phyloP scores from a whole-genome alignment of 2,797 vertebrate genomes.

The Xenopus petersii region DNA sequence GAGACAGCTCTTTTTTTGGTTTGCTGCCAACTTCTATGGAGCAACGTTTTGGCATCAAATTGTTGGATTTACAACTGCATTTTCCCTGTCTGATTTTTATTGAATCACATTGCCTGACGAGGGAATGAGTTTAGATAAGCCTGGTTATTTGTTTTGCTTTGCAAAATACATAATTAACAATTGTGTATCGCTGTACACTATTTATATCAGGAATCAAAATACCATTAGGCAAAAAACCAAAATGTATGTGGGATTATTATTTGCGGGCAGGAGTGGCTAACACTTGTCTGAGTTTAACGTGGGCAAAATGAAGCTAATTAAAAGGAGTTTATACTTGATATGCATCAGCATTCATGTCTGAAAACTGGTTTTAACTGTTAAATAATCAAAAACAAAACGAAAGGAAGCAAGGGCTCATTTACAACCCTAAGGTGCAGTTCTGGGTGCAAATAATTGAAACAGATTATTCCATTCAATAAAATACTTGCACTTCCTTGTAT shows the following conservation, averaged over 20 bases:
- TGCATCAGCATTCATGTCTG: no score
- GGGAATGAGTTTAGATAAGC: slow-evolving; percentile 34
- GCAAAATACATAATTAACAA: slow-evolving; percentile 35
- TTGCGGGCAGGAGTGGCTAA: background rate
- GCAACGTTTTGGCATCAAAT: slow-evolving; percentile 43
- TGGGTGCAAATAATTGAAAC: no score
- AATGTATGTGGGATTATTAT: background rate
- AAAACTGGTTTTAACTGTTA: no score
- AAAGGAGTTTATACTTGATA: no score
- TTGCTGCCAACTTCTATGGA: slow-evolving; percentile 29
- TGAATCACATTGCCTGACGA: slow-evolving; percentile 34
- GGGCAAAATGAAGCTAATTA: no score
- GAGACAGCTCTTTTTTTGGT: slow-evolving; percentile 13
- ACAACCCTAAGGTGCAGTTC: no score
- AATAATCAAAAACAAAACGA: no score
- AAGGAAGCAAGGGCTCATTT: no score
- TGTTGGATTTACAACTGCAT: slow-evolving; percentile 29
- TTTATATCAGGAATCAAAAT: background rate
- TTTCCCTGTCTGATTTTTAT: slow-evolving; percentile 39
- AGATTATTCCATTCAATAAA: no score
- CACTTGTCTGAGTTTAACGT: background rate
- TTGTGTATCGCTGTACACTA: slow-evolving; percentile 12
- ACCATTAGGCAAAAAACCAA: background rate
- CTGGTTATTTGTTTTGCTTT: slow-evolving; percentile 31
- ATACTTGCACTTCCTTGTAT: no score